Evolutionary conservation across 2,888 invertebrate species (phyloP).

Genomic region (Beris morrisii): DNA sequence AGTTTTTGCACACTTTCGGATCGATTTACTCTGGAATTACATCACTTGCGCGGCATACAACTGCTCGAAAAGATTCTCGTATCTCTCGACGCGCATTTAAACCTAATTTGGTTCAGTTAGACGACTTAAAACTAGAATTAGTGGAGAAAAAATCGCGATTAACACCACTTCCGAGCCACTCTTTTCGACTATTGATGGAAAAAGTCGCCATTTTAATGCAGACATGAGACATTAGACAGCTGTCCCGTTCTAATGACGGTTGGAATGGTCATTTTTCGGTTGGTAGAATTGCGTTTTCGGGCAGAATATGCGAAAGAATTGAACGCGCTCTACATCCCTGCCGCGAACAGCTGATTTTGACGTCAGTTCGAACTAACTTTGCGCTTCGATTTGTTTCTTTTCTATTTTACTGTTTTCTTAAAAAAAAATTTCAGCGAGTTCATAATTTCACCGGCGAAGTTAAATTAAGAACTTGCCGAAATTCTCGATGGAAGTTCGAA

Average conservation of each 20-base stretch:
- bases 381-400: too few species aligned
- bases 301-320: conserved; percentile 8
- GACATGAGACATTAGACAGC: conserved; percentile 20
- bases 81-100: neutral
- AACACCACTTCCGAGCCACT: conserved; percentile 28
- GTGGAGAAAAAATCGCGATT: conserved; percentile 21
- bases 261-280: conserved; percentile 12
- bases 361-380: conserved; percentile 22
- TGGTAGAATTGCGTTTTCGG: conserved; percentile 22
- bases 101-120: neutral
- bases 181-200: conserved; percentile 32
- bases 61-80: neutral
- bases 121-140: conserved; percentile 30
- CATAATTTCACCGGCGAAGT: too few species aligned
- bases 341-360: conserved; percentile 33
- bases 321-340: neutral
- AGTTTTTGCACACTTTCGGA: neutral
- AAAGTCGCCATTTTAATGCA: conserved; percentile 37
- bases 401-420: too few species aligned
- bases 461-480: too few species aligned
- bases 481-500: too few species aligned
- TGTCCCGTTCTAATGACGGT: conserved; percentile 35
- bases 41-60: conserved; percentile 2
- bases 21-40: conserved; percentile 23
- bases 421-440: too few species aligned